Evolutionary conservation across 2,797 vertebrate species (phyloP).

Genomic region (Sebastes cheni): DNA sequence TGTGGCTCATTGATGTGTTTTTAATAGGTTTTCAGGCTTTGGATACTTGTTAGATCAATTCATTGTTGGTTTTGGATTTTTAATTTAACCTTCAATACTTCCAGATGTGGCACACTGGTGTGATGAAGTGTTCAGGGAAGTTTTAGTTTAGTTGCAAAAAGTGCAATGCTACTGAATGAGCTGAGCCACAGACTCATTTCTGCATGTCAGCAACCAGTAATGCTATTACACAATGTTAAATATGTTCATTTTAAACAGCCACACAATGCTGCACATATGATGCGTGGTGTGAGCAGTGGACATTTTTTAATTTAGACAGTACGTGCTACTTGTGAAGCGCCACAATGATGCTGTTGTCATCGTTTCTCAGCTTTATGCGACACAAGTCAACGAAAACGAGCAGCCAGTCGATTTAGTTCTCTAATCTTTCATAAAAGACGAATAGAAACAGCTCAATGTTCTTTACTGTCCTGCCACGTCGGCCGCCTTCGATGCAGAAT

Average conservation of each 20-base stretch:
- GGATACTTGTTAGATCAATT: not conserved
- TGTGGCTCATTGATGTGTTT: not conserved
- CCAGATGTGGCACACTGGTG: not conserved
- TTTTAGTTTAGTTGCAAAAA: not conserved
- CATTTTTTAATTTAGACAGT: conserved; percentile 45
- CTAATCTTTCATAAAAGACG: conserved; percentile 12
- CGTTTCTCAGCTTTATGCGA: conserved; percentile 41
- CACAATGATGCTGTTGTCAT: conserved; percentile 38
- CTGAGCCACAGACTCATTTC: not conserved
- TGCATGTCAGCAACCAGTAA: conserved; percentile 8
- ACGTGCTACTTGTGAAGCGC: conserved; percentile 4
- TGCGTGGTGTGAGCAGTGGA: not conserved
- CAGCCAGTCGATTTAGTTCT: conserved; percentile 21
- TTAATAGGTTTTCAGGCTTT: not conserved
- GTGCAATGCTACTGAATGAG: not conserved
- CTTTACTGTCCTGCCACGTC: not conserved
- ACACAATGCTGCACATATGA: conserved; percentile 20
- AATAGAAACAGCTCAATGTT: not conserved
- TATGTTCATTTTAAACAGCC: conserved; percentile 17
- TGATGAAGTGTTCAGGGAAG: not conserved
- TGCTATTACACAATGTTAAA: not conserved
- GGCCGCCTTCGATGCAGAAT: not conserved
- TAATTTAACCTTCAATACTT: not conserved
- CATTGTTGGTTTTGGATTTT: not conserved
- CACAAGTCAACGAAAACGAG: conserved; percentile 32